A percentile compares a stretch with the other conserved stretches of the same genome.
These are phyloP conservation scores for Strigops habroptila DNA, from an alignment of 2,113 vertebrate species.

Conservation along the genomic window DNA sequence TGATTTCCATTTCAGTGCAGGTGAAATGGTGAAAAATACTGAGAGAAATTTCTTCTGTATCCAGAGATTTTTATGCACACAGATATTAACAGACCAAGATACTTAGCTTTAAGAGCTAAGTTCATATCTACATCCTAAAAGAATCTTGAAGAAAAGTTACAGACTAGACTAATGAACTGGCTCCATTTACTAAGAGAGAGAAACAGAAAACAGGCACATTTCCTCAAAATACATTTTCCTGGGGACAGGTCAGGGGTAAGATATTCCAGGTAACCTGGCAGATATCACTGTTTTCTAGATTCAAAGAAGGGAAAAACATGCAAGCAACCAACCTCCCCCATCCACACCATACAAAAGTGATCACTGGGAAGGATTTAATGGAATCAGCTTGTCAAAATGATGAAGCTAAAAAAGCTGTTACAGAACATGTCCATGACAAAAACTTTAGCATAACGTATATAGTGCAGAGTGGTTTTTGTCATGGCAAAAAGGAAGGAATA, in stretches of 20 bases:
- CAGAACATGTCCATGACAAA: slow-evolving; percentile 60
- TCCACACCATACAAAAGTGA: slow-evolving; percentile 5
- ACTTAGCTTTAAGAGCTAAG: background rate
- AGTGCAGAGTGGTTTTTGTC: slow-evolving; percentile 63
- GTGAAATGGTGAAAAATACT: background rate
- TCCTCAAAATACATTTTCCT: slow-evolving; percentile 32
- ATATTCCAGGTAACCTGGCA: background rate
- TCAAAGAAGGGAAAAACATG: slow-evolving; percentile 41
- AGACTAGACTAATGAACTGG: background rate
- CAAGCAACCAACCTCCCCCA: background rate
- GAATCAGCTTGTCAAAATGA: slow-evolving; percentile 69
- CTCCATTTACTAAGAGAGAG: background rate
- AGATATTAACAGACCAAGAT: background rate
- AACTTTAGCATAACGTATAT: slow-evolving; percentile 72
- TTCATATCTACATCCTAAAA: background rate
- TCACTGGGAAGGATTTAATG: slow-evolving; percentile 69
- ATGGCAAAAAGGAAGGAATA: slow-evolving; percentile 62
- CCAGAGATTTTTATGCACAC: background rate
- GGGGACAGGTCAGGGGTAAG: background rate
- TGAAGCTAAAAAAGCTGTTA: slow-evolving; percentile 72
- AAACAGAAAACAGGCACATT: slow-evolving; percentile 2
- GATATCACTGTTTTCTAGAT: slow-evolving; percentile 57
- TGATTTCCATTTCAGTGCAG: background rate
- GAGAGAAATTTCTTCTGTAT: background rate
- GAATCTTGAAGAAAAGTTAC: background rate